Evolutionary conservation across 1,140 invertebrate genomes (phyloP).

Genomic region (Psilanteris sp.): DNA sequence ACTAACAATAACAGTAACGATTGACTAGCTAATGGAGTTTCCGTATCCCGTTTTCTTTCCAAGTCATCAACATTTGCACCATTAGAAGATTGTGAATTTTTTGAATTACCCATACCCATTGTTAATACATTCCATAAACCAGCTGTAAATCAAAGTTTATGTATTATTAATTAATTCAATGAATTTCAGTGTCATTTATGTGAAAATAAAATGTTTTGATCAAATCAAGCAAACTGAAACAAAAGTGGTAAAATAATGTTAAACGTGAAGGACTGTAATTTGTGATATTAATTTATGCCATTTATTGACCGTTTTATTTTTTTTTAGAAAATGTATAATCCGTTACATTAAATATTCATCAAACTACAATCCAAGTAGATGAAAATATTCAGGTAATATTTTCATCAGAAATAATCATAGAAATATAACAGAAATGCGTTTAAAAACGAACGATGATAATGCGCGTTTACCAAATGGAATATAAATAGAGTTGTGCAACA

Average conservation of each 20-base stretch:
- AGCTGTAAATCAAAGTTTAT: conserved; percentile 79
- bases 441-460: conserved; percentile 26
- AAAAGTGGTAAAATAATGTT: too few species aligned
- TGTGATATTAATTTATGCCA: conserved; percentile 1
- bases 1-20: conserved; percentile 92
- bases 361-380: conserved; percentile 17
- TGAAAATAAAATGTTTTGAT: conserved; percentile 42
- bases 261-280: conserved; percentile 25
- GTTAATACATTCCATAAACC: conserved; percentile 90
- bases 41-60: conserved; percentile 77
- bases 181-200: not conserved
- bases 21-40: conserved; percentile 90
- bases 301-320: not conserved
- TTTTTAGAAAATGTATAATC: too few species aligned
- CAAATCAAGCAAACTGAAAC: conserved; percentile 63
- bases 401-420: conserved; percentile 12
- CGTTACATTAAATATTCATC: too few species aligned
- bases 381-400: conserved; percentile 17
- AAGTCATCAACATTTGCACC: conserved; percentile 70
- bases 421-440: conserved; percentile 31
- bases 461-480: conserved; percentile 61
- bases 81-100: conserved; percentile 76
- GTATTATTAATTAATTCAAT: not conserved
- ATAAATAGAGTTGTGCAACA: conserved; percentile 61
- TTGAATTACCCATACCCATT: conserved; percentile 81